These are phyloP conservation scores for Branchinecta sandiegonensis DNA, from an alignment of 2,888 invertebrate genomes.

Conservation along the genomic window DNA sequence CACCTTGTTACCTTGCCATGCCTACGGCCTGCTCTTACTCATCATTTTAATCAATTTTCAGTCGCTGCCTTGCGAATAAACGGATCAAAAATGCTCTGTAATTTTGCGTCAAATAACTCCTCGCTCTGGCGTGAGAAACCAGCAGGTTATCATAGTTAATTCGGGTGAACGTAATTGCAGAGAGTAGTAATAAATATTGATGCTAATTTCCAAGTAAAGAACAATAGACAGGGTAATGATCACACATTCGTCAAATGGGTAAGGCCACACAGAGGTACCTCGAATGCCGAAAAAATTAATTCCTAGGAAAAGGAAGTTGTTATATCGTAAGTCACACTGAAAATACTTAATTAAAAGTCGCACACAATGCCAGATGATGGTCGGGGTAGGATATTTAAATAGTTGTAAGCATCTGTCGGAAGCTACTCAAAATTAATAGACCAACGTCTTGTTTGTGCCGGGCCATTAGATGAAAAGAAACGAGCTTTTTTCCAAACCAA, in stretches of 20 bases:
- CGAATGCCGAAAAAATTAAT: not conserved
- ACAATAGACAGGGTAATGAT: conserved; percentile 16
- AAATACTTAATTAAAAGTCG: too few relatives aligned
- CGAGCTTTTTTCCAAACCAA: too few relatives aligned
- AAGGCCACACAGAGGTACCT: conserved; percentile 14
- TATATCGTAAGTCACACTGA: too few relatives aligned
- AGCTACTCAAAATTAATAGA: too few relatives aligned
- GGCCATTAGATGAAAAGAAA: too few relatives aligned
- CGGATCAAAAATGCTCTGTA: conserved; percentile 13
- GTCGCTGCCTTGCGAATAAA: conserved; percentile 7
- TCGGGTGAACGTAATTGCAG: conserved; percentile 13
- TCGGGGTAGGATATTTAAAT: too few relatives aligned
- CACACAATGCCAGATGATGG: too few relatives aligned
- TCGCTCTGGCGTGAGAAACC: conserved; percentile 7
- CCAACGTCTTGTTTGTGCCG: too few relatives aligned
- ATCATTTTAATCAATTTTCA: conserved; percentile 15
- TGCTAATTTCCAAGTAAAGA: conserved; percentile 14
- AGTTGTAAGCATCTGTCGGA: too few relatives aligned
- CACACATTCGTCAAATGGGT: conserved; percentile 11
- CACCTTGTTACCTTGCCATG: conserved; percentile 6
- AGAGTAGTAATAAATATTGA: conserved; percentile 13
- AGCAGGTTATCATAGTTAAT: conserved; percentile 15
- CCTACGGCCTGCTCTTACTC: not conserved
- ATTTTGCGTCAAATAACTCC: conserved; percentile 15
- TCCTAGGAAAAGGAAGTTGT: too few relatives aligned